These are phyloP conservation scores for Protobothrops mucrosquamatus DNA, from an alignment of 2,113 vertebrate genomes.

Conservation along the genomic window DNA sequence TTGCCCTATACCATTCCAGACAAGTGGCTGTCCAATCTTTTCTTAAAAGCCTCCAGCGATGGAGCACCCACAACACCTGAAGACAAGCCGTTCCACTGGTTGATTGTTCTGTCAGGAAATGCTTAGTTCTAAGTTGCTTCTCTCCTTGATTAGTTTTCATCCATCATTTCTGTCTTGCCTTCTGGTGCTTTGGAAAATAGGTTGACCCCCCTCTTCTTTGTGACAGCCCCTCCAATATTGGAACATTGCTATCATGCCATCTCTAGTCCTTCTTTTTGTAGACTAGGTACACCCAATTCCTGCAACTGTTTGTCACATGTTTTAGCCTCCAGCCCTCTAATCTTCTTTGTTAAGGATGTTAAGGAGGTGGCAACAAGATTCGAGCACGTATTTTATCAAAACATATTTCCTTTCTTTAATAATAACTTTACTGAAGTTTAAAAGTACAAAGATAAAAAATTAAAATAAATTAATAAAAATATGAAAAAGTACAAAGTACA, in stretches of 20 bases:
- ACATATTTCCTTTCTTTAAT: background rate
- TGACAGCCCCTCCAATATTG: background rate
- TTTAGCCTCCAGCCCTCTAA: background rate
- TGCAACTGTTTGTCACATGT: background rate
- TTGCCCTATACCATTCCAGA: too few species aligned
- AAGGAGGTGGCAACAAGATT: background rate
- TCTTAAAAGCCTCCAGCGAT: too few species aligned
- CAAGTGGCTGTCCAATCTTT: too few species aligned
- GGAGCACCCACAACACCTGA: too few species aligned
- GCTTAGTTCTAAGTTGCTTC: background rate
- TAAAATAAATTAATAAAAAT: background rate
- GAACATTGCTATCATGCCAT: background rate
- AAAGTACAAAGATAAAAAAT: background rate
- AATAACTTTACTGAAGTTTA: background rate
- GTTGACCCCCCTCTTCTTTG: background rate
- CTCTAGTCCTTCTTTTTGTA: background rate
- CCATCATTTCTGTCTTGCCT: background rate
- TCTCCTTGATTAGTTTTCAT: background rate
- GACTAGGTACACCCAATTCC: background rate
- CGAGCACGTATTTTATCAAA: background rate
- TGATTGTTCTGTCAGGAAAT: background rate
- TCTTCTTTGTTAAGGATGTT: background rate
- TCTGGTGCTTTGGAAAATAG: background rate
- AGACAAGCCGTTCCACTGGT: background rate
- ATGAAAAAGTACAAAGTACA: background rate